Evolutionary conservation across 2,888 invertebrate species (phyloP), one percentile per base, ranked within the genome.

Genomic region (Eucera pruinosa): DNA sequence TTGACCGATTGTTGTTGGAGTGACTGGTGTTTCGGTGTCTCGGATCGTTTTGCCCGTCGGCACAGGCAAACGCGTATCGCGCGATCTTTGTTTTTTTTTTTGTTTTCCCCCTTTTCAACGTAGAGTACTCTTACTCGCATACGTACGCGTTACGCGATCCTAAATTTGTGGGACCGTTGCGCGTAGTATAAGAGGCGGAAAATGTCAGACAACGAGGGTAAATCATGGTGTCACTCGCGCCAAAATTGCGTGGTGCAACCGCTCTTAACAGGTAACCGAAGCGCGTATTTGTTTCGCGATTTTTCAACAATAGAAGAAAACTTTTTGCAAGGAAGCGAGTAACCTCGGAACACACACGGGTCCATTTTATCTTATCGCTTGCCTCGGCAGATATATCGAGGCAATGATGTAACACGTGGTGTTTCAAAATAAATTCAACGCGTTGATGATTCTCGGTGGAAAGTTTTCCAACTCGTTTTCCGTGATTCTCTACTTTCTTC

Each of bases 231-330:
- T 78, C 82, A 94, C 93, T 93, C 94, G 84, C 94, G 95, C 65
- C 96, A 96, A 92, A 97, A 97, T 93, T 95, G 96, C 86, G 96
- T 98, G 89, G 96, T 98, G 84, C 98, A 97, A 93, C 97, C 98
- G 64, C 94, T 98, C 77, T 94, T 98, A 78, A 98, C 98, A 93
- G 98, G 98, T 97, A 93, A 45, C 71, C 65, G 11, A 13, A 4
- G 25, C 13, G 2, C 7, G 20, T 47, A 50, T 43, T 9, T 36
- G 61, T 33, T 30, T 25, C 6, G n/a, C n/a, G n/a, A n/a, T n/a
- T n/a, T n/a, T n/a, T n/a, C n/a, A n/a, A n/a, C n/a, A n/a, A n/a
- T n/a, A n/a, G n/a, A n/a, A n/a, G n/a, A n/a, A n/a, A n/a, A n/a
- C n/a, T n/a, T n/a, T n/a, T n/a, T n/a, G n/a, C n/a, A 1, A 1